phyloP scores from a whole-genome alignment of 2,797 vertebrate species.

The Hypotaenidia philippensis region DNA sequence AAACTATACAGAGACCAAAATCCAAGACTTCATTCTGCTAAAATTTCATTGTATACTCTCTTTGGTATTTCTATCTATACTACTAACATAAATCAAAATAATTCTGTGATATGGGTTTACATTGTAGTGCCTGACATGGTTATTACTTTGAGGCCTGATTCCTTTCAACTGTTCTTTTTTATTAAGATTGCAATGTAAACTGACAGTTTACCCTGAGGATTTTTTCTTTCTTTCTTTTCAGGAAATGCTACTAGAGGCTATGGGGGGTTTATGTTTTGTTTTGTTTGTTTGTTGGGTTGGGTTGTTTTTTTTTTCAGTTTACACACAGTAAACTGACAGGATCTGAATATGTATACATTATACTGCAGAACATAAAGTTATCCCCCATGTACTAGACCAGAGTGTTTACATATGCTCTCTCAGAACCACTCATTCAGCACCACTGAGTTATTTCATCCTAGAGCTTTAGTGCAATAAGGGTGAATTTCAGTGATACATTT shows the following conservation, averaged over 20 bases:
- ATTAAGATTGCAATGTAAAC: constrained; percentile 53
- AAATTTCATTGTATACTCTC: constrained; percentile 35
- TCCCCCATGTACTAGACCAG: background rate
- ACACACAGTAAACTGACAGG: constrained; percentile 54
- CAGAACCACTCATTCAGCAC: background rate
- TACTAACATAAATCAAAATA: constrained; percentile 74
- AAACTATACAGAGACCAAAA: constrained; percentile 54
- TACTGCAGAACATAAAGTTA: background rate
- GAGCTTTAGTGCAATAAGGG: background rate
- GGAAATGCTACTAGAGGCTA: constrained; percentile 25
- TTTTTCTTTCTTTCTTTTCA: constrained; percentile 40
- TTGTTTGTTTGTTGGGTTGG: background rate
- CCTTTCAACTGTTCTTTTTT: constrained; percentile 45
- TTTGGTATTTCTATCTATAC: constrained; percentile 53
- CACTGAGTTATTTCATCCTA: background rate
- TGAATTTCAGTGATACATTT: background rate
- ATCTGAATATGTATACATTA: constrained; percentile 19
- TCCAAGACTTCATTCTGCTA: constrained; percentile 31
- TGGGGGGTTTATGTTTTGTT: background rate
- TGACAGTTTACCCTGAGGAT: constrained; percentile 48
- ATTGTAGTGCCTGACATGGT: constrained; percentile 45
- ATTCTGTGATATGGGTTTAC: constrained; percentile 59
- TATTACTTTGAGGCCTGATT: constrained; percentile 65
- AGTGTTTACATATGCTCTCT: background rate
- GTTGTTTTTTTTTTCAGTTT: constrained; percentile 9